Percentiles rank a stretch among this genome's conserved stretches.
Evolutionary conservation across 2,113 vertebrate genomes (phyloP).

Genomic region (Rana temporaria): DNA sequence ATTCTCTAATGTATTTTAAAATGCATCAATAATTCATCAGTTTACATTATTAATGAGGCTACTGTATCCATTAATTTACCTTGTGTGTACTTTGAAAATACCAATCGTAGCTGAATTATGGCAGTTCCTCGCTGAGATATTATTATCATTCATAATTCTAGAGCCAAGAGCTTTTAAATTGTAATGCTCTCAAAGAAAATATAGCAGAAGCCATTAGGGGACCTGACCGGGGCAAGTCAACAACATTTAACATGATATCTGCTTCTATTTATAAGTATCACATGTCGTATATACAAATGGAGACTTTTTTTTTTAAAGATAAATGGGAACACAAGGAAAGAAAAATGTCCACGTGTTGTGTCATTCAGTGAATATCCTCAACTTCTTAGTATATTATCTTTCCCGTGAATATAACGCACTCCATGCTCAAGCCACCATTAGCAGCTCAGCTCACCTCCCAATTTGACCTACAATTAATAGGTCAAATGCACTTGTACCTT

Average conservation of each 20-base stretch:
- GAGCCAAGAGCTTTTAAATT: constrained; percentile 30
- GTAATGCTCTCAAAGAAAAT: constrained; percentile 39
- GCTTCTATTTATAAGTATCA: not conserved
- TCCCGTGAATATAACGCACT: too few relatives aligned
- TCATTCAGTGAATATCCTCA: too few relatives aligned
- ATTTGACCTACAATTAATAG: too few relatives aligned
- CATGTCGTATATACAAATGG: too few relatives aligned
- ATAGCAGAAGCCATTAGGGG: constrained; percentile 32
- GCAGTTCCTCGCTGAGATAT: constrained; percentile 24
- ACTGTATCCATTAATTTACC: constrained; percentile 58
- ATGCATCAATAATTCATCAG: constrained; percentile 47
- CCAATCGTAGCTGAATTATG: constrained; percentile 39
- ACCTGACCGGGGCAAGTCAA: not conserved
- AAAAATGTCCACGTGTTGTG: too few relatives aligned
- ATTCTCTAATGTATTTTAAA: constrained; percentile 58
- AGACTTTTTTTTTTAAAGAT: too few relatives aligned
- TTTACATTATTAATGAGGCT: constrained; percentile 53
- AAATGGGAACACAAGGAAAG: too few relatives aligned
- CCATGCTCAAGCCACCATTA: too few relatives aligned
- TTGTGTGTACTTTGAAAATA: constrained; percentile 56
- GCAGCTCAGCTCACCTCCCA: too few relatives aligned
- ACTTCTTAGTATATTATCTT: too few relatives aligned
- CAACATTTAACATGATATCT: not conserved
- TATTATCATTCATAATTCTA: constrained; percentile 51
- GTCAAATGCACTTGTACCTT: too few relatives aligned